Base-by-base conservation (phyloP, 2,888 invertebrate genomes). In the Limenitis arthemis region DNA sequence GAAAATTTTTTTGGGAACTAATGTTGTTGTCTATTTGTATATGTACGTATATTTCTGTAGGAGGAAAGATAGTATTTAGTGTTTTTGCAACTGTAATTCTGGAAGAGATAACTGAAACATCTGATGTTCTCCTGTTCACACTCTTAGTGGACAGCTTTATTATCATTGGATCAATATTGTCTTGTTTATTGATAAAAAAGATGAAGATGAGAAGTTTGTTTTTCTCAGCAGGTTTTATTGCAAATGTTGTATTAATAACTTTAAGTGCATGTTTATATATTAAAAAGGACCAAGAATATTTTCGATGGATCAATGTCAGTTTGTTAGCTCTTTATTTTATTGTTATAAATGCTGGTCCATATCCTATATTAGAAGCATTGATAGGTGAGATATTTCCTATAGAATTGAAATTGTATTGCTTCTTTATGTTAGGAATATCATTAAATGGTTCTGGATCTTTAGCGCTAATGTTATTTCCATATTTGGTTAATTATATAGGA, bases 331-430 rank as follows among this genome's bases (percentile, higher is more conserved):
- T 38, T 0, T 53, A 53, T 42, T 53, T 53, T n/a, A 29, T 49
- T 11, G 29, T 42, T 5, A n/a, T 53, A 1, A 46, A 49, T 11
- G 11, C 49, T 8, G 53, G 53, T 0, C 49, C 53, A 1, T 49
- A 42, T 11, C 53, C 53, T 5, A 9, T 53, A 32, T 31, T 53
- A 7, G 53, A 53, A 9, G 46, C 46, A 3, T 32, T 53, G 5
- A 9, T 42, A 5, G 49, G 53, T 12, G 53, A 53, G 31, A 53
- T 53, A n/a, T 53, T 46, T 49, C 53, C 53, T 8, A 6, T 49
- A 5, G 53, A 53, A n/a, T 7, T 53, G 1, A 53, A 53, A 34
- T 5, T 49, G 5, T 49, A 49, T 8, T 46, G 40, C 4, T 49
- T 53, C 12, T 36, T 44, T n/a, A 11, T 49, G n/a, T 46, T 46